Conservation (phyloP, 2,113 vertebrate genomes). For the Aptenodytes patagonicus region DNA sequence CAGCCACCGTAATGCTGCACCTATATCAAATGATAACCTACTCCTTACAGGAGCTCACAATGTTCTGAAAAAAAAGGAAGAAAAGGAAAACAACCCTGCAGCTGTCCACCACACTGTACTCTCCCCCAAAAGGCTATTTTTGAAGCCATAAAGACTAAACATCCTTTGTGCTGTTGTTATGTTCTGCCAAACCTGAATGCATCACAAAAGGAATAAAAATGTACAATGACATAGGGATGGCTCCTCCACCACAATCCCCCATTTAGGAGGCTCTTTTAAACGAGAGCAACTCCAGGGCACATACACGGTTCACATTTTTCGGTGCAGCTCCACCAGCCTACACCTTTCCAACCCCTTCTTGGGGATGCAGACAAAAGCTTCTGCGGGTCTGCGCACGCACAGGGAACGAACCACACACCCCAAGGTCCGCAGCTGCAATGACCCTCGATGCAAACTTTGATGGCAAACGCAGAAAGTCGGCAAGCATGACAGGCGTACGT, state of each 20-base stretch:
- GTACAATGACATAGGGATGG: neutral
- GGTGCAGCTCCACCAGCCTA: neutral
- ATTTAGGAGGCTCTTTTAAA: neutral
- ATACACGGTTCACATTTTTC: fast-evolving
- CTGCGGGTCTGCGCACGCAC: fast-evolving
- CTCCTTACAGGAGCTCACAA: neutral
- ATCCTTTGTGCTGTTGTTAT: neutral
- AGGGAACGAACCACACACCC: neutral
- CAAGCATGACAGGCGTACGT: fast-evolving
- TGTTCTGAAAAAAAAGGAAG: neutral
- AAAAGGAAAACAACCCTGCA: neutral
- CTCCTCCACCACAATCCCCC: neutral
- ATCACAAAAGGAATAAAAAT: neutral
- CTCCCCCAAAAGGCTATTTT: neutral
- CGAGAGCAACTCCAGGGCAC: fast-evolving
- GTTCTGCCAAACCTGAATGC: neutral
- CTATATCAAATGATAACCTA: neutral
- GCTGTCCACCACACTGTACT: neutral
- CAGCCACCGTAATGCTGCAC: neutral
- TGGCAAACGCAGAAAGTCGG: neutral
- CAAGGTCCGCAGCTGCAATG: neutral
- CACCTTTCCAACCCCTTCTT: neutral
- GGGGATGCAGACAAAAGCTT: neutral
- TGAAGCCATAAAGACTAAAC: neutral
- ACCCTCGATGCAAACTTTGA: neutral